Evolutionary conservation across 2,797 vertebrate genomes (phyloP).

Genomic region (Syncerus caffer): DNA sequence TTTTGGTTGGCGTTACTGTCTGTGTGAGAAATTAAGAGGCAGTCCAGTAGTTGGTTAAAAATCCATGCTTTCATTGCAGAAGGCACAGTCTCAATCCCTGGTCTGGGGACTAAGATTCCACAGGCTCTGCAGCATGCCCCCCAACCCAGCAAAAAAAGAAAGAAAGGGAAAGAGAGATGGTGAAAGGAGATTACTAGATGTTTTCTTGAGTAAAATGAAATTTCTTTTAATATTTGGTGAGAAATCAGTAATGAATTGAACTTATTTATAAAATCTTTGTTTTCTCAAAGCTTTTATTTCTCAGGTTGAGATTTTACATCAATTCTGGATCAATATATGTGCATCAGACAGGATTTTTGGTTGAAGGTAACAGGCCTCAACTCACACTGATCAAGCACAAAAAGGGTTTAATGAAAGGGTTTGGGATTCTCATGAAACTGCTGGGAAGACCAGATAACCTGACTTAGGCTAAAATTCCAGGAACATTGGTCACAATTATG

Average conservation of each 20-base stretch:
- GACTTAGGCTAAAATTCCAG: neutral
- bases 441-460: neutral
- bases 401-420: neutral
- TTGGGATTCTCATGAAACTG: neutral
- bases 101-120: neutral
- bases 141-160: rapidly evolving
- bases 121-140: neutral
- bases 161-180: neutral
- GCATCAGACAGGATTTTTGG: neutral
- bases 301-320: neutral
- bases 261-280: neutral
- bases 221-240: neutral
- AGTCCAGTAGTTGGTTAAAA: neutral
- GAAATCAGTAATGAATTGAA: neutral
- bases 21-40: neutral
- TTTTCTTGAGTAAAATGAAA: neutral
- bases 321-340: neutral
- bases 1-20: neutral
- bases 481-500: neutral
- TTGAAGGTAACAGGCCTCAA: neutral
- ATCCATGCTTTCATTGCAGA: neutral
- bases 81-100: neutral
- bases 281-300: neutral
- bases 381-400: neutral
- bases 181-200: neutral